Evolutionary conservation across 2,888 invertebrate species (phyloP).

Genomic region (Kuschelorhynchus macadamiae): DNA sequence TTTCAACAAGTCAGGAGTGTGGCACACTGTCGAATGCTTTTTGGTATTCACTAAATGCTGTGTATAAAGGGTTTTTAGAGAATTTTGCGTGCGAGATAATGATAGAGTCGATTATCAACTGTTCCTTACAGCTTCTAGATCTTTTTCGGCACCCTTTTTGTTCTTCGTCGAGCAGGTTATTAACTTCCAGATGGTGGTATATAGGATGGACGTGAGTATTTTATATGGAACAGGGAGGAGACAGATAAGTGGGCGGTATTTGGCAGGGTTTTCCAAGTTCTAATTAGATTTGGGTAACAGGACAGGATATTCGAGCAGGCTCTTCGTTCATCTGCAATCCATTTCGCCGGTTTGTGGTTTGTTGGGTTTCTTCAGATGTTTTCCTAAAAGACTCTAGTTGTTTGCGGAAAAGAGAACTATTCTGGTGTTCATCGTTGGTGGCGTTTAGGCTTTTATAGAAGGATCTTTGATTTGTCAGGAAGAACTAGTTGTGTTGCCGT

Average conservation of each 20-base stretch:
- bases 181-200: neutral
- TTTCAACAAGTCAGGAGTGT: neutral
- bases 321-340: too few relatives aligned
- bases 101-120: neutral
- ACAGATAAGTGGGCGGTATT: neutral
- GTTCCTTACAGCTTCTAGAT: conserved; percentile 4
- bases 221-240: neutral
- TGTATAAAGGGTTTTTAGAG: neutral
- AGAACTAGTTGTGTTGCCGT: too few relatives aligned
- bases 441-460: too few relatives aligned
- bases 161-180: neutral
- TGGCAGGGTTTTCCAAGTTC: neutral
- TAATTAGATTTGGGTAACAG: neutral
- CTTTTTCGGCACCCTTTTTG: neutral
- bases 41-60: conserved; percentile 1
- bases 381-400: too few relatives aligned
- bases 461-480: too few relatives aligned
- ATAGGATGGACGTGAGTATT: neutral
- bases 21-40: neutral
- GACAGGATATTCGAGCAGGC: too few relatives aligned
- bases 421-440: too few relatives aligned
- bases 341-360: too few relatives aligned
- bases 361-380: too few relatives aligned
- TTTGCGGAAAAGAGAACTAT: too few relatives aligned
- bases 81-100: neutral